Conservation (phyloP, 2,797 vertebrate species). For the Carcharodon carcharias region DNA sequence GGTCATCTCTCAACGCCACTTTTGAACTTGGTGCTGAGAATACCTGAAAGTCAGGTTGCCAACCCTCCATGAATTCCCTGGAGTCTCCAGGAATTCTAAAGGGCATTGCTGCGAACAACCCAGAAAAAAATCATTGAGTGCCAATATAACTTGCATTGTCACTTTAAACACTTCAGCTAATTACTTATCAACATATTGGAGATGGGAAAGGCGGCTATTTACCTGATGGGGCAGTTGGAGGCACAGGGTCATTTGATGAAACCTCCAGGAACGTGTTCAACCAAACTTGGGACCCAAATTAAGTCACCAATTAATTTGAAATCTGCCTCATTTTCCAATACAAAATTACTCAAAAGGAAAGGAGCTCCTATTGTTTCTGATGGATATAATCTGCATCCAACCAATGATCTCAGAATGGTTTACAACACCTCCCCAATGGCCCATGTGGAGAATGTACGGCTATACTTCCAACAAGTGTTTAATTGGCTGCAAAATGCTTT, state of each 20-base stretch:
- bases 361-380: not conserved
- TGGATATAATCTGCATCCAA: not conserved
- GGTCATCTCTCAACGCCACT: not conserved
- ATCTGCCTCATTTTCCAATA: not conserved
- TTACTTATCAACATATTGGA: too few relatives aligned
- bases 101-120: not conserved
- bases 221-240: not conserved
- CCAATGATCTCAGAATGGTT: not conserved
- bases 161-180: too few relatives aligned
- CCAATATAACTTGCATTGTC: not conserved
- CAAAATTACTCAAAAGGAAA: not conserved
- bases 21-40: not conserved
- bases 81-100: not conserved
- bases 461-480: too few relatives aligned
- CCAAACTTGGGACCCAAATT: not conserved
- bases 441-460: not conserved
- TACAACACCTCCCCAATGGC: not conserved
- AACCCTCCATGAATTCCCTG: not conserved
- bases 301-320: not conserved
- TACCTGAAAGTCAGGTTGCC: not conserved
- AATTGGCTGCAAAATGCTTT: too few relatives aligned
- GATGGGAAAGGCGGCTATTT: not conserved
- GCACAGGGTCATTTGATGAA: not conserved
- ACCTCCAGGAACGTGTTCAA: too few relatives aligned
- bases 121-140: not conserved